These are phyloP conservation scores for Syrmaticus mikado DNA, from an alignment of 2,113 vertebrate species.

Conservation along the genomic window DNA sequence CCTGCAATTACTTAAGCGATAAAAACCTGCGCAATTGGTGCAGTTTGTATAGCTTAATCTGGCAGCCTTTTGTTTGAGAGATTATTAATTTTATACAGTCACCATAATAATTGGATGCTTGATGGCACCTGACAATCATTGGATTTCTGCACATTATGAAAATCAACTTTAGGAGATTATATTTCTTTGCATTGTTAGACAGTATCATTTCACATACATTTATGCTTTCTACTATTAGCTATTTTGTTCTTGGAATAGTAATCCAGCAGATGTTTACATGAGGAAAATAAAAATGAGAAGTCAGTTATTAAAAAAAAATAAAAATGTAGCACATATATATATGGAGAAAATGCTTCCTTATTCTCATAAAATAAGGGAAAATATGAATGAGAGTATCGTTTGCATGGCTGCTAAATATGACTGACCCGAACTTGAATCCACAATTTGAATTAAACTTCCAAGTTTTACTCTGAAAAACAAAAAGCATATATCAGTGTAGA, in stretches of 20 bases:
- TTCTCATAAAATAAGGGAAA: background rate
- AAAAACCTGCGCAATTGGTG: background rate
- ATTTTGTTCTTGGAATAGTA: background rate
- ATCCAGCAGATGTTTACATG: background rate
- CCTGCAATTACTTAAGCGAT: background rate
- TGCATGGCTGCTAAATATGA: background rate
- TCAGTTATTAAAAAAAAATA: background rate
- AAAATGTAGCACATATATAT: background rate
- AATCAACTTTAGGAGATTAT: background rate
- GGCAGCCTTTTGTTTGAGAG: background rate
- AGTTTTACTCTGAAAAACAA: background rate
- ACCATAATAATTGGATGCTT: background rate
- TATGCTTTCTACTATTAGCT: background rate
- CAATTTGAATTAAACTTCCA: background rate
- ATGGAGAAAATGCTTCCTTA: background rate
- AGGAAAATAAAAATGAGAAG: background rate
- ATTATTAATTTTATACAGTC: background rate
- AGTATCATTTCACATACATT: background rate
- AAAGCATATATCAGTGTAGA: background rate
- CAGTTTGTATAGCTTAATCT: background rate
- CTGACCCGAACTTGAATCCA: background rate
- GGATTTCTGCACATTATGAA: background rate
- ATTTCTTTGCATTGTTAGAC: background rate
- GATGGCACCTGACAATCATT: background rate
- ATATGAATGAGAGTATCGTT: background rate